Evolutionary conservation across 2,888 invertebrate genomes (phyloP), one percentile per base, ranked within the genome.

Genomic region (Sepiola atlantica): DNA sequence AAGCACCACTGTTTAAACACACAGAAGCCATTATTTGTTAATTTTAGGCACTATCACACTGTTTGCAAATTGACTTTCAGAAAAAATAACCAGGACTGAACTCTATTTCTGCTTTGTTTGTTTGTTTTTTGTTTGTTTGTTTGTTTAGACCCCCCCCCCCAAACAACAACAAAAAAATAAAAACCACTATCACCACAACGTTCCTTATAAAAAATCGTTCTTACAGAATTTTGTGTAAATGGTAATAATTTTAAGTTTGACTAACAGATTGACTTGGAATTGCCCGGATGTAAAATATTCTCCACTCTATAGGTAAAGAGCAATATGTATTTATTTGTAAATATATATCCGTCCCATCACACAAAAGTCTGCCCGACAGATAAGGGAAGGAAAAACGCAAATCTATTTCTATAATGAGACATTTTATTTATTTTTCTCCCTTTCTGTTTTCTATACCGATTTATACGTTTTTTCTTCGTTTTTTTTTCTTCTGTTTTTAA

Each of bases 11-110:
- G 45, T n/a, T 77, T 77, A 77, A 77, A 77, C 77, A 77, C 77
- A 77, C n/a, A 77, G n/a, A 77, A 77, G 77, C 32, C 77, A 77
- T 77, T 77, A 77, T 77, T 77, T n/a, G 77, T 77, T 77, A 77
- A 77, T n/a, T 77, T 77, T 77, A 77, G 77, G n/a, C n/a, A n/a
- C n/a, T n/a, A 77, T 77, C n/a, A 77, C 77, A 77, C n/a, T 77
- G 77, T 77, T 32, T 77, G 16, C 16, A n/a, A 77, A 77, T 77
- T 77, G 14, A 14, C n/a, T 32, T 77, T 77, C 77, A 77, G 77
- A 77, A 77, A 45, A n/a, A 77, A 32, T 77, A 77, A n/a, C 77
- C n/a, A 4, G 77, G 14, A n/a, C 77, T 32, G n/a, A 14, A n/a
- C 77, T 77, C 14, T 77, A 16, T 77, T 18, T 77, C 16, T 77